A percentile compares a stretch with the other conserved stretches of the same genome.
Evolutionary conservation across 2,113 vertebrate species (phyloP).

Genomic region (Megaceryle torquata): DNA sequence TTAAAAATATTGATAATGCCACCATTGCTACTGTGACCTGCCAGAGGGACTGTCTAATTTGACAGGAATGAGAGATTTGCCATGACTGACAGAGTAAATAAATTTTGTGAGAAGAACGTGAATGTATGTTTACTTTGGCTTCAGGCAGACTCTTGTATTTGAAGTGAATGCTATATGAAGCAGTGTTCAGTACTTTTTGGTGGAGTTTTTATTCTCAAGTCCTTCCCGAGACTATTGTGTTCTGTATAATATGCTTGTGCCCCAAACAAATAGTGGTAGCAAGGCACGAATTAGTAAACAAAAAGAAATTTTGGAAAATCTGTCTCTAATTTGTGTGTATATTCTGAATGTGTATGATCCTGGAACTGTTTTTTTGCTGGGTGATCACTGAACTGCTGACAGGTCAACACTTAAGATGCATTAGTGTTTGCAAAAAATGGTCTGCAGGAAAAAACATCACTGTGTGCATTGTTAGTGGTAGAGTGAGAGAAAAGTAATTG

Average conservation of each 20-base stretch:
- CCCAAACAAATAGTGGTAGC: neutral
- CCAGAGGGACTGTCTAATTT: constrained; percentile 46
- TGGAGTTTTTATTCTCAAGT: neutral
- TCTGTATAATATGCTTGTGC: neutral
- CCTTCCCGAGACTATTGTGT: neutral
- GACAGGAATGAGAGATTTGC: constrained; percentile 46
- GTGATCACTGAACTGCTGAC: neutral
- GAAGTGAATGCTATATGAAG: neutral
- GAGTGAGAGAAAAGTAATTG: neutral
- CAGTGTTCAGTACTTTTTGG: neutral
- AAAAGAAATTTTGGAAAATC: neutral
- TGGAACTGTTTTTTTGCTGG: neutral
- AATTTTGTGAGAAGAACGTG: constrained; percentile 19
- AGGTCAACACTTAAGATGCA: neutral
- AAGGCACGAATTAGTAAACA: neutral
- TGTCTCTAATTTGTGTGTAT: neutral
- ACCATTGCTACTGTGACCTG: constrained; percentile 11
- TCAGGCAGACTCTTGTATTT: constrained; percentile 2
- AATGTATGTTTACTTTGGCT: constrained; percentile 16
- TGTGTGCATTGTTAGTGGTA: neutral
- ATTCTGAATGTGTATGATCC: neutral
- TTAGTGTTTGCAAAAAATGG: neutral
- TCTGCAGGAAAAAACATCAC: neutral
- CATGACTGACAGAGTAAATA: constrained; percentile 29
- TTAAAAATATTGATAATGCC: constrained; percentile 60